A percentile compares a stretch with the other conserved stretches of the same genome.
phyloP scores from a whole-genome alignment of 2,797 vertebrate genomes.

The Cyprinodon diabolis region DNA sequence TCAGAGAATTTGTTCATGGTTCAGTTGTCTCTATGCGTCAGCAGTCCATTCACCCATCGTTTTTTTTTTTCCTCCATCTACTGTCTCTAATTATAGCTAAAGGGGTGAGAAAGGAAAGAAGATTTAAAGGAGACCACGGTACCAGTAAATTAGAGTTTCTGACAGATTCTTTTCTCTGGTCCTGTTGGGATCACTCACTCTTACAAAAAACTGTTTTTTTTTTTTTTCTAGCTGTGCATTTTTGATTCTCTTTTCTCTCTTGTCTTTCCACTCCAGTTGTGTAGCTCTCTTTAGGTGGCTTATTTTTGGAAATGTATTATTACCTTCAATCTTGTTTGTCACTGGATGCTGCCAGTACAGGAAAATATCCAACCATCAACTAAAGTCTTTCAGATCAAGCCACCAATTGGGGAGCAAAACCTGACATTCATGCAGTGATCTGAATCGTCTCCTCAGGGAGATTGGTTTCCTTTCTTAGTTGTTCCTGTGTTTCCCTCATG shows the following conservation, averaged over 20 bases:
- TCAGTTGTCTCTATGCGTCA: slow-evolving; percentile 69
- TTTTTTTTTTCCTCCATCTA: slow-evolving; percentile 39
- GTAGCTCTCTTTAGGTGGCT: slow-evolving; percentile 18
- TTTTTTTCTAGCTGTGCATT: slow-evolving; percentile 35
- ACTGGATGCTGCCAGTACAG: slow-evolving; percentile 46
- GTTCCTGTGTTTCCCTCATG: slow-evolving; percentile 32
- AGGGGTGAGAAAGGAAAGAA: slow-evolving; percentile 67
- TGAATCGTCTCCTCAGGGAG: slow-evolving; percentile 10
- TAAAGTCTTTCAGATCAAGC: slow-evolving; percentile 27
- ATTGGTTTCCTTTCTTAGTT: slow-evolving; percentile 43
- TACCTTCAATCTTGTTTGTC: slow-evolving; percentile 1
- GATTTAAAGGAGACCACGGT: slow-evolving; percentile 54
- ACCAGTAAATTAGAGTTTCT: slow-evolving; percentile 55
- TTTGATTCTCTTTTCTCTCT: slow-evolving; percentile 35
- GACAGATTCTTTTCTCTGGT: slow-evolving; percentile 43
- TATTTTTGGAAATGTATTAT: neutral
- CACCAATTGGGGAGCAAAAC: slow-evolving; percentile 24
- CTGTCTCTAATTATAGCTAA: slow-evolving; percentile 65
- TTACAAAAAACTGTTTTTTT: slow-evolving; percentile 35
- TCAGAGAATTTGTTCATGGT: slow-evolving; percentile 71
- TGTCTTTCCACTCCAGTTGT: slow-evolving; percentile 49
- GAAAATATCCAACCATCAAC: slow-evolving; percentile 21
- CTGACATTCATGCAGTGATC: slow-evolving; percentile 14
- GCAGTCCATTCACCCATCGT: slow-evolving; percentile 65
- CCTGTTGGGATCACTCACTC: slow-evolving; percentile 36